phyloP scores from a whole-genome alignment of 1,140 invertebrate genomes.

The Batillaria attramentaria region DNA sequence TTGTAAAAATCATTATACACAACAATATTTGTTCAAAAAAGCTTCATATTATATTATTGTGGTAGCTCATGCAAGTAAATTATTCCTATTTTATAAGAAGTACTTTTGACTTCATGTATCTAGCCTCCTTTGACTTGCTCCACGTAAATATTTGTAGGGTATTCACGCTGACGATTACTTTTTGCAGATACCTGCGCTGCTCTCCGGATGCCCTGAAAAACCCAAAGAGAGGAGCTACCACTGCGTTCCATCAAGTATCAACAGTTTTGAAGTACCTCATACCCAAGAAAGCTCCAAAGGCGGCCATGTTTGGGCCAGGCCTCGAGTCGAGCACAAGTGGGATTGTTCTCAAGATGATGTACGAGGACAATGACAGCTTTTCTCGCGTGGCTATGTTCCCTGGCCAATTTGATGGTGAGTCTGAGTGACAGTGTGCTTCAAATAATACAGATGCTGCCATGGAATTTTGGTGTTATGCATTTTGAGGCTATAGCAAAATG shows the following conservation, averaged over 20 bases:
- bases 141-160: background rate
- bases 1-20: background rate
- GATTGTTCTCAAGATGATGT: constrained; percentile 61
- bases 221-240: constrained; percentile 51
- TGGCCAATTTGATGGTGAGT: constrained; percentile 64
- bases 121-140: background rate
- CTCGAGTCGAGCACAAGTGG: constrained; percentile 61
- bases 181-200: constrained; percentile 64
- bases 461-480: too few relatives aligned
- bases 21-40: background rate
- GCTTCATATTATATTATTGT: too few relatives aligned
- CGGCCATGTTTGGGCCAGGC: constrained; percentile 69
- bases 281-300: constrained; percentile 62
- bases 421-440: too few relatives aligned
- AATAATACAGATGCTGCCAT: too few relatives aligned
- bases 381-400: constrained; percentile 58
- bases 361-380: constrained; percentile 54
- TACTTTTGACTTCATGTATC: background rate
- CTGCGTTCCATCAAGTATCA: constrained; percentile 58
- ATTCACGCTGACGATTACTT: too few relatives aligned
- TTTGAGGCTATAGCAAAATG: too few relatives aligned
- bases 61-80: background rate
- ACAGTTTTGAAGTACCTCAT: constrained; percentile 60
- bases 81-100: too few relatives aligned
- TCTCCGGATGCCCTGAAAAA: constrained; percentile 57